Percentiles rank a stretch among this genome's conserved stretches.
Conservation (phyloP, 2,113 vertebrate species). For the Saiga tatarica region DNA sequence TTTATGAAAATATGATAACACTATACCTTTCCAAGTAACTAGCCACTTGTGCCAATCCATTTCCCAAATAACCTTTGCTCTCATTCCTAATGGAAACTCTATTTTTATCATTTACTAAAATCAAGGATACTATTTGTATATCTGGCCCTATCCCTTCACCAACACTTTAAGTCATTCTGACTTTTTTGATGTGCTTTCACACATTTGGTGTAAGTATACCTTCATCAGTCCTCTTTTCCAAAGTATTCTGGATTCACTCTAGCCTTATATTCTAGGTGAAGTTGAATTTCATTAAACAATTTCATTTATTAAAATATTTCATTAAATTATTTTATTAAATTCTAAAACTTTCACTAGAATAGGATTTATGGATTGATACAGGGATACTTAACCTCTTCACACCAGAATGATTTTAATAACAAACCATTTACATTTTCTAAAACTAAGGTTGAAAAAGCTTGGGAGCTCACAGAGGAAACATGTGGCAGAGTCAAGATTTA, state of each 20-base stretch:
- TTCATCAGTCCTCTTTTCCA: neutral
- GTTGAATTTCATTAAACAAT: neutral
- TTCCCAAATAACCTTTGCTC: neutral
- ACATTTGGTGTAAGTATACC: neutral
- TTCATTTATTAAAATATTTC: neutral
- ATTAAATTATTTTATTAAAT: neutral
- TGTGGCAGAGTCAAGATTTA: neutral
- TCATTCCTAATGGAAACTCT: neutral
- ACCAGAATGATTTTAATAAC: constrained; percentile 21
- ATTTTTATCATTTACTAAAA: neutral
- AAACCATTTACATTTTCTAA: neutral
- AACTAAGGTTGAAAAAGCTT: neutral
- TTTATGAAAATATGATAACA: no score
- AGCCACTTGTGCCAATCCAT: no score
- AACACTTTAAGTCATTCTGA: neutral
- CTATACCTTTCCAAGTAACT: no score
- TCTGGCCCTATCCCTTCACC: neutral
- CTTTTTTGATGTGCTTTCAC: neutral
- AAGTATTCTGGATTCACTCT: neutral
- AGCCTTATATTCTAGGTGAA: neutral
- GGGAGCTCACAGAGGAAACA: neutral
- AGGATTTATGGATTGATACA: neutral
- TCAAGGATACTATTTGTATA: neutral
- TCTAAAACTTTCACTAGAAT: constrained; percentile 1
- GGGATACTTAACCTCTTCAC: neutral